Conservation (phyloP, 2,888 invertebrate genomes). For the Acrobasis consociella region DNA sequence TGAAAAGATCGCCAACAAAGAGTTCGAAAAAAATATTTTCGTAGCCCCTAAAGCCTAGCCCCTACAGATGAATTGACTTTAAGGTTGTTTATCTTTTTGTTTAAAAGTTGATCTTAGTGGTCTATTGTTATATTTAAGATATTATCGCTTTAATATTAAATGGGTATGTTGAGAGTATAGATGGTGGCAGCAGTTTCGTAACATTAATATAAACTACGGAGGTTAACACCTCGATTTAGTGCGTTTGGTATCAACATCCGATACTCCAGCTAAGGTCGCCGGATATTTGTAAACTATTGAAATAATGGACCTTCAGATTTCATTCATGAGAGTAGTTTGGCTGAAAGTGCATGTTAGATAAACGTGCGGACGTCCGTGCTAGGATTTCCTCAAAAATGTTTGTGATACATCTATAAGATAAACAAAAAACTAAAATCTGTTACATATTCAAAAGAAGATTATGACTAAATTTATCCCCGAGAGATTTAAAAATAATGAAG, state of each 20-base stretch:
- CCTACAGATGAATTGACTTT: too few species aligned
- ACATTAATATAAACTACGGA: slow-evolving; percentile 14
- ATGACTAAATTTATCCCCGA: background rate
- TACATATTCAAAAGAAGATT: too few species aligned
- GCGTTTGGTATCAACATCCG: slow-evolving; percentile 21
- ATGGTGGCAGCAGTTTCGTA: slow-evolving; percentile 12
- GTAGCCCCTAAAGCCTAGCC: too few species aligned
- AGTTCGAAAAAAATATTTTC: too few species aligned
- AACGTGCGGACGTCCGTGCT: background rate
- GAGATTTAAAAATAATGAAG: too few species aligned
- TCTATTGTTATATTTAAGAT: background rate
- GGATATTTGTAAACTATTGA: slow-evolving; percentile 23
- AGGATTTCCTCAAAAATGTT: slow-evolving; percentile 1
- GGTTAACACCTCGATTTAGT: slow-evolving; percentile 7
- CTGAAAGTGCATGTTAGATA: background rate
- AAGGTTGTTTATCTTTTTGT: too few species aligned
- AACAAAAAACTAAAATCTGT: too few species aligned
- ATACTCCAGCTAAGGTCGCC: slow-evolving; percentile 10
- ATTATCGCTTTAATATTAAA: background rate
- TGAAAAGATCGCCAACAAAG: too few species aligned
- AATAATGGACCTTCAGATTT: slow-evolving; percentile 24
- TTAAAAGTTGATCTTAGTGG: too few species aligned
- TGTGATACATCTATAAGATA: background rate
- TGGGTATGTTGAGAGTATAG: background rate
- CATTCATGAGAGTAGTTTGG: slow-evolving; percentile 12